Percentiles rank a stretch among this genome's conserved stretches.
These are phyloP conservation scores for Silurus meridionalis DNA, from an alignment of 2,113 vertebrate species.

Conservation along the genomic window DNA sequence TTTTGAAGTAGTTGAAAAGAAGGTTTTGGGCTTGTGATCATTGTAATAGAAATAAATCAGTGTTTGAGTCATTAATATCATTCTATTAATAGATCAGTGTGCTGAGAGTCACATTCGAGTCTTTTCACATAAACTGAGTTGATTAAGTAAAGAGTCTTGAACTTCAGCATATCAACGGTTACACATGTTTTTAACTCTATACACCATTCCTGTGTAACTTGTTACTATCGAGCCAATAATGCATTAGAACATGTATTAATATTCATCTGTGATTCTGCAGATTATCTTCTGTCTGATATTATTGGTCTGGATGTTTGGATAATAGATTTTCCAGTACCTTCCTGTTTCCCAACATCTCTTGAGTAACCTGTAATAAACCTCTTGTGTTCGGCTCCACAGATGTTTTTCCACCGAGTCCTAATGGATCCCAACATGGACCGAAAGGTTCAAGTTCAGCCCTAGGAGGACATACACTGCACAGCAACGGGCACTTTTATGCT, in stretches of 20 bases:
- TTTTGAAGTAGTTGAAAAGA: no score
- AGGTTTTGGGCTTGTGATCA: no score
- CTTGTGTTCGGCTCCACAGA: neutral
- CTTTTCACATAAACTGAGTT: no score
- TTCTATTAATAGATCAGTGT: no score
- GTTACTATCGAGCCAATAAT: neutral
- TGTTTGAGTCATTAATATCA: no score
- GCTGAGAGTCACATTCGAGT: no score
- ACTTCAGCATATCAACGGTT: neutral
- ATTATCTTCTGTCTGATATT: neutral
- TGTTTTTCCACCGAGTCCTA: neutral
- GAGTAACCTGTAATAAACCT: neutral
- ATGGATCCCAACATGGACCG: neutral
- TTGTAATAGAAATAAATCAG: no score
- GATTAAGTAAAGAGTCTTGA: neutral
- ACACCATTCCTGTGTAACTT: neutral
- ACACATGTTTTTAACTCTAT: neutral
- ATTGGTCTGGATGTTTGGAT: neutral
- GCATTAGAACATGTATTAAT: neutral
- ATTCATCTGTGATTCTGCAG: neutral
- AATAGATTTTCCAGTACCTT: neutral
- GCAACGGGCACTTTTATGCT: slow-evolving; percentile 24
- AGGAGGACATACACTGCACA: slow-evolving; percentile 1
- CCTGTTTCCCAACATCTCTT: neutral
- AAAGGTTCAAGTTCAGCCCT: slow-evolving; percentile 1